A percentile compares a stretch with the other conserved stretches of the same genome.
Conservation (phyloP, 2,888 invertebrate genomes). For the Thalpophila matura region DNA sequence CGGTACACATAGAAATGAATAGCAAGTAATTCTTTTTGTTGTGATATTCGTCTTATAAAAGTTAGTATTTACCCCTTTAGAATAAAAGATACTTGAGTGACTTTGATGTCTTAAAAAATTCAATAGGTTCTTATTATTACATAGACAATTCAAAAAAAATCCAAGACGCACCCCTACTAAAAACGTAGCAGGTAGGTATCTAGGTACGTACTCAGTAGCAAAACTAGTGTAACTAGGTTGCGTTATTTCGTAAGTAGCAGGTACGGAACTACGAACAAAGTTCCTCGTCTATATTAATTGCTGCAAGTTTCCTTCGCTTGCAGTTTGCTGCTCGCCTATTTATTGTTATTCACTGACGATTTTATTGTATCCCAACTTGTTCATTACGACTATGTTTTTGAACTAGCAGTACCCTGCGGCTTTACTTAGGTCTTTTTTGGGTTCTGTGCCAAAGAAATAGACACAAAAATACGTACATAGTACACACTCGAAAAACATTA, state of each 20-base stretch:
- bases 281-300: constrained; percentile 70
- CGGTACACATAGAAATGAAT: no score
- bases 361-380: constrained; percentile 29
- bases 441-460: no score
- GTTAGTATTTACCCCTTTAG: no score
- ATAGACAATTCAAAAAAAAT: background rate
- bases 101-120: no score
- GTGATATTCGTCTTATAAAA: no score
- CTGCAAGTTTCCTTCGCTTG: constrained; percentile 57
- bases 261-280: constrained; percentile 52
- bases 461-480: no score
- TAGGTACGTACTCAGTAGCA: background rate
- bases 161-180: background rate
- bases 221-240: constrained; percentile 30
- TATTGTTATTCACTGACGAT: constrained; percentile 33
- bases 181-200: background rate
- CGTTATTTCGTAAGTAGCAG: constrained; percentile 50
- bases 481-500: no score
- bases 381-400: background rate
- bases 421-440: background rate
- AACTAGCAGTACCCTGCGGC: background rate
- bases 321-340: constrained; percentile 39
- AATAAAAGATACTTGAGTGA: no score
- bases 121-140: no score
- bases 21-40: no score